A percentile compares a stretch with the other conserved stretches of the same genome.
Evolutionary conservation across 2,888 invertebrate genomes (phyloP).

Genomic region (Apantesis nais): DNA sequence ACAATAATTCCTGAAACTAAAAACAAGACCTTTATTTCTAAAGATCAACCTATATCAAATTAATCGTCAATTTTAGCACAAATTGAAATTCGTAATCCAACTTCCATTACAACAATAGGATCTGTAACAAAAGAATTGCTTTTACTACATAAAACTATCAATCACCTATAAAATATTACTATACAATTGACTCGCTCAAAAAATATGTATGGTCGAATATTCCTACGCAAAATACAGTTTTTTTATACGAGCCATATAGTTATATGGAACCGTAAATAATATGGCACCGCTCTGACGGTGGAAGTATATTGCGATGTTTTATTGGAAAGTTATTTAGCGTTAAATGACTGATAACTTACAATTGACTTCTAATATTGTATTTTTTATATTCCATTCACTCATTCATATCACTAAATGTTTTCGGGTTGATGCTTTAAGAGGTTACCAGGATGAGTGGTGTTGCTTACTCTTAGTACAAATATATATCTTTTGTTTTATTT

Average conservation of each 20-base stretch:
- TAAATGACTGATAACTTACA: not conserved
- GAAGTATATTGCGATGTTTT: not conserved
- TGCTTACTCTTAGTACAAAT: too few relatives aligned
- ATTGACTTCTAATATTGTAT: not conserved
- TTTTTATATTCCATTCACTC: not conserved
- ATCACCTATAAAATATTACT: constrained; percentile 11
- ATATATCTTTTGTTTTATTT: too few relatives aligned
- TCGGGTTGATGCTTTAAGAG: too few relatives aligned
- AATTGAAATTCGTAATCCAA: not conserved
- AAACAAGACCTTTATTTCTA: not conserved
- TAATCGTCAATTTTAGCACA: not conserved
- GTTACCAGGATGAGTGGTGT: too few relatives aligned
- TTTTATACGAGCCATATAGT: constrained; percentile 2
- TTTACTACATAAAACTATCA: constrained; percentile 1
- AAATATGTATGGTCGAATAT: not conserved
- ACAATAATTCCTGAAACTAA: not conserved
- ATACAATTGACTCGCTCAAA: not conserved
- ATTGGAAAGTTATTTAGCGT: not conserved
- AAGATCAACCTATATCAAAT: not conserved
- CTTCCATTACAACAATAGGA: not conserved
- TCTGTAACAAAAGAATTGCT: not conserved
- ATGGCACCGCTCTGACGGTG: not conserved
- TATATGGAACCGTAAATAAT: not conserved
- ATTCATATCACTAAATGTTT: too few relatives aligned
- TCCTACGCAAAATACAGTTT: not conserved